Conservation (phyloP, 1,140 invertebrate genomes). For the Conus ventricosus region DNA sequence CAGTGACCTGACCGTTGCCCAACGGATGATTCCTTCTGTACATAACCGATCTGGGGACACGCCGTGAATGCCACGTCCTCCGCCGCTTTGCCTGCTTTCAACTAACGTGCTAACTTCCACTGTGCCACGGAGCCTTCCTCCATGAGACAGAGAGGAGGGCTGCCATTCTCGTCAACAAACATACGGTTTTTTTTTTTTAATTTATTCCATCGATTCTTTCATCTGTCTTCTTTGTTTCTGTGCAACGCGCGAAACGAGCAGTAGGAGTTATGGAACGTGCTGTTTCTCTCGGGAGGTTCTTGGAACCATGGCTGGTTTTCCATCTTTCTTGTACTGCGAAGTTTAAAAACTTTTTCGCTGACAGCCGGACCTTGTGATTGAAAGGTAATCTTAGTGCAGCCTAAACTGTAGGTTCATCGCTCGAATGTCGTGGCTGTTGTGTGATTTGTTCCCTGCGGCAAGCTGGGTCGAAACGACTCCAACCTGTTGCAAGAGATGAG, state of each 20-base stretch:
- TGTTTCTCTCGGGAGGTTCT: neutral
- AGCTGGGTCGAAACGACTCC: no score
- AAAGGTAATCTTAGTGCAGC: no score
- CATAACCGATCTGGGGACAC: neutral
- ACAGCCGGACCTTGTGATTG: no score
- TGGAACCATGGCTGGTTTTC: neutral
- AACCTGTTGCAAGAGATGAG: no score
- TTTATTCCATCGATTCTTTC: neutral
- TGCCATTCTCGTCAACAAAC: neutral
- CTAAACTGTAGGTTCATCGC: no score
- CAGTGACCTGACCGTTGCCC: no score
- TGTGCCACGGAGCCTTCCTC: neutral
- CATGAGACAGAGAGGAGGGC: neutral
- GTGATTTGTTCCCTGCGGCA: no score
- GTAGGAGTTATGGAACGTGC: no score
- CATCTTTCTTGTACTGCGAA: neutral
- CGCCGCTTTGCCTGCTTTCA: neutral
- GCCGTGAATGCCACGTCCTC: neutral
- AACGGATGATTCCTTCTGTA: neutral
- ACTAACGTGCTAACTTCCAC: neutral
- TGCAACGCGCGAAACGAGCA: neutral
- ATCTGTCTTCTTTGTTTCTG: neutral
- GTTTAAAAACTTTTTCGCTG: neutral
- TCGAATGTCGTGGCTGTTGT: no score
- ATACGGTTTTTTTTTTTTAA: neutral